These are phyloP conservation scores for Scomber japonicus DNA, from an alignment of 2,113 vertebrate species.

Conservation along the genomic window DNA sequence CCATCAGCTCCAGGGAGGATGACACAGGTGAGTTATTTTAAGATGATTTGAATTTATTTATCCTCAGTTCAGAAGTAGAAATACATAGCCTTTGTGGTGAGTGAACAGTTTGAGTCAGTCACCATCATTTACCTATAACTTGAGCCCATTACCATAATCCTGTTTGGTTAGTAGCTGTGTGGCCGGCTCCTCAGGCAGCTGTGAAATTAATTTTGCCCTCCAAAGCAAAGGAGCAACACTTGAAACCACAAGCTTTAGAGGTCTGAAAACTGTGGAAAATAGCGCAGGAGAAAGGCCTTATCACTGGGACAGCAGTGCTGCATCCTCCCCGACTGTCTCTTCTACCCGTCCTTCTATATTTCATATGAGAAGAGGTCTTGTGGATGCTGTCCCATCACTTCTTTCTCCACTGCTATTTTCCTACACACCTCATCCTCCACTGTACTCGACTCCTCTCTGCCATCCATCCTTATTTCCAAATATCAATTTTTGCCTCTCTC, in stretches of 20 bases:
- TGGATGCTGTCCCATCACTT: slow-evolving; percentile 42
- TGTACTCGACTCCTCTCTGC: slow-evolving; percentile 28
- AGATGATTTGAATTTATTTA: not conserved
- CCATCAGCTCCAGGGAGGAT: slow-evolving; percentile 83
- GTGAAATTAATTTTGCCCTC: slow-evolving; percentile 43
- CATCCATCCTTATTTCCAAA: slow-evolving; percentile 61
- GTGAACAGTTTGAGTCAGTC: not conserved
- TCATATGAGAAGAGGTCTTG: slow-evolving; percentile 39
- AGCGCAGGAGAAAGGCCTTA: slow-evolving; percentile 51
- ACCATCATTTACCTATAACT: slow-evolving; percentile 10
- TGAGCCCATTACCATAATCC: slow-evolving; percentile 13
- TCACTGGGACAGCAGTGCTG: slow-evolving; percentile 64
- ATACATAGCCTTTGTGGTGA: not conserved
- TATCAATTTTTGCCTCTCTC: slow-evolving; percentile 37
- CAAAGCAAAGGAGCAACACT: slow-evolving; percentile 51
- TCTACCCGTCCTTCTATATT: slow-evolving; percentile 52
- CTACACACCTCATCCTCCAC: slow-evolving; percentile 30
- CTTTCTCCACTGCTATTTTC: slow-evolving; percentile 31
- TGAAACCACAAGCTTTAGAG: slow-evolving; percentile 51
- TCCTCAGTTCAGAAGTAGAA: not conserved
- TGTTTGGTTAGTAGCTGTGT: slow-evolving; percentile 13
- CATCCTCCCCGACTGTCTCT: slow-evolving; percentile 35
- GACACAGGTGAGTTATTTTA: slow-evolving; percentile 86
- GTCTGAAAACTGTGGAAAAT: slow-evolving; percentile 68
- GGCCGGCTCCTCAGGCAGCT: slow-evolving; percentile 26